phyloP scores from a whole-genome alignment of 1,140 invertebrate species.

The Drosophila varians region DNA sequence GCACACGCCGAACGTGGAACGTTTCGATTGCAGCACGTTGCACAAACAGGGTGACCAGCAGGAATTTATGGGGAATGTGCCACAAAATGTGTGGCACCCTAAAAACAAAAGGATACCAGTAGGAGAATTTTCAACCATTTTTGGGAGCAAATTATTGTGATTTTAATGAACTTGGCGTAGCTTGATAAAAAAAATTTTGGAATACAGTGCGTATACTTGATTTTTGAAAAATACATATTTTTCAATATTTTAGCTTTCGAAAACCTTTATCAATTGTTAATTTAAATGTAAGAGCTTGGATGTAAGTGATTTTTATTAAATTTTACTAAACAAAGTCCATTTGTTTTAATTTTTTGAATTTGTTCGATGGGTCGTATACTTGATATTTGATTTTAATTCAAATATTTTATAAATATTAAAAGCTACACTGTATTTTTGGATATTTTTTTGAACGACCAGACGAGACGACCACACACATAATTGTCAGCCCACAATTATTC shows the following conservation, averaged over 20 bases:
- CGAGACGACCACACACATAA: not conserved
- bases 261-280: no score
- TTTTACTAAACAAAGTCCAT: no score
- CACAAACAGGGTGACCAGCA: constrained; percentile 29
- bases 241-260: not conserved
- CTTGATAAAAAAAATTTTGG: not conserved
- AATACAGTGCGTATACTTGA: not conserved
- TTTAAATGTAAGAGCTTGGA: no score
- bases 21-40: constrained; percentile 39
- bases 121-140: not conserved
- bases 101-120: not conserved
- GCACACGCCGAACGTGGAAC: constrained; percentile 61
- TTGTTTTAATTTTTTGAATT: no score
- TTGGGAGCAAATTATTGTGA: not conserved
- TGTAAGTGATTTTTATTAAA: no score
- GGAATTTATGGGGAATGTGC: not conserved
- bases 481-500: not conserved
- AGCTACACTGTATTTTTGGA: not conserved
- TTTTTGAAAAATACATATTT: not conserved
- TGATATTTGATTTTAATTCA: not conserved
- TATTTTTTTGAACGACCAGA: not conserved
- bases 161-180: not conserved
- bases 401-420: no score
- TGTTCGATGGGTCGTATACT: not conserved
- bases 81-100: not conserved